These are phyloP conservation scores for Melanaphis sacchari DNA, from an alignment of 1,140 invertebrate genomes.

Conservation along the genomic window DNA sequence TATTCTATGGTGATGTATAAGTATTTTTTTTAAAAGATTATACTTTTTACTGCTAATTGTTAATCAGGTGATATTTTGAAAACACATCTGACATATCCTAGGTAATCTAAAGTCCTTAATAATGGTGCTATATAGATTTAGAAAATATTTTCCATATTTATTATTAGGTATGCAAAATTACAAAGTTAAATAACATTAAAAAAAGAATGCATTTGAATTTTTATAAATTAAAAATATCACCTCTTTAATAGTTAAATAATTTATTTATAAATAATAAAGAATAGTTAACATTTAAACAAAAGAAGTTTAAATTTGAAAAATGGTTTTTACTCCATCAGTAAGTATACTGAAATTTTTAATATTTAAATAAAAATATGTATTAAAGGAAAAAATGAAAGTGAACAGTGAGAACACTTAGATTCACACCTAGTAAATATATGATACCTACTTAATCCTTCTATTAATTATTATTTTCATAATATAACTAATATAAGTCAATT, in stretches of 20 bases:
- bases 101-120: neutral
- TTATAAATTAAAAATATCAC: too few species aligned
- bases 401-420: neutral
- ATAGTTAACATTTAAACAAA: neutral
- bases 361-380: neutral
- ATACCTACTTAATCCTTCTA: neutral
- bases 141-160: too few species aligned
- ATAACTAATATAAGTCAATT: neutral
- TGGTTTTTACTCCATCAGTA: neutral
- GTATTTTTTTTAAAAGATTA: neutral
- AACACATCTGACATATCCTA: neutral
- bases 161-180: too few species aligned
- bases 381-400: neutral
- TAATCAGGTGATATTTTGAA: neutral
- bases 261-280: neutral
- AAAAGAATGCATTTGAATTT: too few species aligned
- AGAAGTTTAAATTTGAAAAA: neutral
- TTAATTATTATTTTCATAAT: neutral
- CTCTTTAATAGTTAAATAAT: too few species aligned
- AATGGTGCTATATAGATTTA: too few species aligned
- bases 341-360: neutral
- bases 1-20: neutral
- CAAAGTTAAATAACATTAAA: too few species aligned
- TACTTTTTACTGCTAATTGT: neutral
- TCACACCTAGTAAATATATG: neutral